Conservation (phyloP, 1,140 invertebrate species). For the Drosophila arawakana region DNA sequence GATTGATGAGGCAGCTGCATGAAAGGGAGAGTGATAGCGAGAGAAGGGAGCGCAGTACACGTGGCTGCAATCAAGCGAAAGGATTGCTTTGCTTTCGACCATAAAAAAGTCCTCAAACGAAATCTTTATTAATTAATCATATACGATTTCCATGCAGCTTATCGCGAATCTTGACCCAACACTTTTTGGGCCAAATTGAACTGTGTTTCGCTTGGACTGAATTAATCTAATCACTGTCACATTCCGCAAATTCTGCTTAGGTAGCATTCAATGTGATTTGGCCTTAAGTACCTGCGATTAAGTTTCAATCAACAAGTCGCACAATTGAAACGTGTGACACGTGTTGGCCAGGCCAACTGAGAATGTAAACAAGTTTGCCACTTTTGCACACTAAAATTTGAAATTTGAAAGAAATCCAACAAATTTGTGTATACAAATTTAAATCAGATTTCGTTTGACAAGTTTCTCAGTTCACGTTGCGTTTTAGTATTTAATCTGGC, state of each 20-base stretch:
- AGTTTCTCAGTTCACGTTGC: slow-evolving; percentile 7
- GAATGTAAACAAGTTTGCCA: slow-evolving; percentile 2
- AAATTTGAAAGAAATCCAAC: slow-evolving; percentile 1
- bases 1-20: slow-evolving; percentile 61
- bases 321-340: slow-evolving; percentile 27
- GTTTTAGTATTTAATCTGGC: slow-evolving; percentile 33
- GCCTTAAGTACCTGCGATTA: slow-evolving; percentile 23
- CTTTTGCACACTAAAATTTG: too few relatives aligned
- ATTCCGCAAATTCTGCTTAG: slow-evolving; percentile 39
- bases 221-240: slow-evolving; percentile 42
- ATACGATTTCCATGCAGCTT: background rate
- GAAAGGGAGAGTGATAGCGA: background rate
- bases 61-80: slow-evolving; percentile 58
- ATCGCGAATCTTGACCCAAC: slow-evolving; percentile 38
- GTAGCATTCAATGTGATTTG: slow-evolving; percentile 13
- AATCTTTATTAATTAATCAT: background rate
- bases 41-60: slow-evolving; percentile 25
- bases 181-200: background rate
- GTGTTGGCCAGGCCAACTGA: slow-evolving; percentile 22
- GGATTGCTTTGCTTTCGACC: background rate
- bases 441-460: slow-evolving; percentile 32
- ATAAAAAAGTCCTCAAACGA: slow-evolving; percentile 5
- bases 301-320: slow-evolving; percentile 28
- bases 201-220: slow-evolving; percentile 2
- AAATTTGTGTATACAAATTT: slow-evolving; percentile 25